phyloP scores from a whole-genome alignment of 2,888 invertebrate species.

The Hofmannophila pseudospretella region DNA sequence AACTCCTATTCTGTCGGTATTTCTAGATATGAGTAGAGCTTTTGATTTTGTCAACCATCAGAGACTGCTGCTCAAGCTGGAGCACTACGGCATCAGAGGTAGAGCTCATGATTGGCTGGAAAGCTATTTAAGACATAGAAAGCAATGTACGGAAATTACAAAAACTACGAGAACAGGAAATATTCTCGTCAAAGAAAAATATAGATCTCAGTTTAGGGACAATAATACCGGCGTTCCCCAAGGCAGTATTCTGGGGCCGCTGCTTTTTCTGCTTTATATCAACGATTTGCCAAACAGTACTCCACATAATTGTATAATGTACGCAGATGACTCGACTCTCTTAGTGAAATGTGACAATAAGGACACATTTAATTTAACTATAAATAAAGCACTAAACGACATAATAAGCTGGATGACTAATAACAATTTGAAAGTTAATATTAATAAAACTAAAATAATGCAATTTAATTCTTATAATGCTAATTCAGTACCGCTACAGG shows the following conservation, averaged over 20 bases:
- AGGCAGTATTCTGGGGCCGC: neutral
- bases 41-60: neutral
- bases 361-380: neutral
- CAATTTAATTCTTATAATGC: neutral
- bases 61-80: neutral
- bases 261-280: neutral
- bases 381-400: neutral
- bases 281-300: neutral
- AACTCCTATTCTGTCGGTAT: neutral
- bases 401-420: neutral
- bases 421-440: neutral
- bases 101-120: neutral
- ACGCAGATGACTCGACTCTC: neutral
- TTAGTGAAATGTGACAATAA: neutral
- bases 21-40: neutral
- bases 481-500: neutral
- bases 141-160: conserved; percentile 1
- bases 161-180: neutral
- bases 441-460: conserved; percentile 1
- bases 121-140: neutral
- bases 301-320: neutral
- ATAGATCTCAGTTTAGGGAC: neutral
- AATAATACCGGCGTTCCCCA: neutral
- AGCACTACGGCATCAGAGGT: neutral
- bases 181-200: neutral